Base-by-base conservation (phyloP, 2,797 vertebrate species). In the Falco naumanni region DNA sequence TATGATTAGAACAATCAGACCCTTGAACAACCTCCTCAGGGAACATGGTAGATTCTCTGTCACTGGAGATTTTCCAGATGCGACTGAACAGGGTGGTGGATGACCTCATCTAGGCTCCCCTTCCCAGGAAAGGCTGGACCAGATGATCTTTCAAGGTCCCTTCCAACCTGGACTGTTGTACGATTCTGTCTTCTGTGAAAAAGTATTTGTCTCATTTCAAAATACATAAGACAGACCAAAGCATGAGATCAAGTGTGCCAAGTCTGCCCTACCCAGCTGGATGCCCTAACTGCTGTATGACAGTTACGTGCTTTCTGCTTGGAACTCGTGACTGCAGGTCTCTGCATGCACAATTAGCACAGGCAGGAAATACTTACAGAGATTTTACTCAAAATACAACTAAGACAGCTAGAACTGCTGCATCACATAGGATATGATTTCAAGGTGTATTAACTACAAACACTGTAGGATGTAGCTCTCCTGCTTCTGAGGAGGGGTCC, bases 31-130 rank as follows among this genome's bases (percentile, higher is more conserved):
- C 4, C 8, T 91, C 28, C 9, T 5, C 5, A 66, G 16, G 13
- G n/a, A 4, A 37, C 9, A 11, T 11, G 5, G 14, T 37, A 25
- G 9, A 37, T 6, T 18, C 24, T 3, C 3, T 2, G 0, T 51
- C 25, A 37, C 13, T 22, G 20, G 10, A 53, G 6, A 3, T 43
- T 71, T 89, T 57, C 37, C 45, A 43, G 43, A 33, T 26, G 29
- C 3, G 5, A 1, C 10, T 54, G 18, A 13, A 41, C 7, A 45
- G 17, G 6, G 4, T 31, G 13, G 3, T 51, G 6, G 3, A n/a
- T 59, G 8, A 33, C 43, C 6, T 63, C 13, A 28, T 60, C 5
- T 21, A 61, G 4, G 6, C 5, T 82, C 16, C 7, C 22, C 69
- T 82, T 79, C 25, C 34, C 6, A 10, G n/a, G 7, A 48, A 64